Evolutionary conservation across 30 jellyfish, hydroid and myxozoan genomes (phyloP), one percentile per base, ranked within the genome.

Genomic region (Pseudorhiza aurosa): DNA sequence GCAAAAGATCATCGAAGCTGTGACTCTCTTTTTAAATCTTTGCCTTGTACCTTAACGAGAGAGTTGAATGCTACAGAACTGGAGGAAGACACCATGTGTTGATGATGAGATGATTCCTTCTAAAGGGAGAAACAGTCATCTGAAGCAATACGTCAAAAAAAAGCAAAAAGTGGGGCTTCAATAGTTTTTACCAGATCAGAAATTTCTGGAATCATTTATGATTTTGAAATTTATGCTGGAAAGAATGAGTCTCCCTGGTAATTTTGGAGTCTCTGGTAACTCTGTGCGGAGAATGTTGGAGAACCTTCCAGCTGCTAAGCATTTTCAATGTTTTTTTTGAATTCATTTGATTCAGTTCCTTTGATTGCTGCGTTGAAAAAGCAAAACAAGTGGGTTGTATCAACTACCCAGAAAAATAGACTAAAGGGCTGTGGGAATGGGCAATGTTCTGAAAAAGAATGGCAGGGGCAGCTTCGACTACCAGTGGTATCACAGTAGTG

Each of bases 381-480:
- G 33, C 68, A 78, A 19, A 55, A 37, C 14, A 42, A 40, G 7
- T 62, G 75, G 85, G 65, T 84, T 21, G 85, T 59, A 12, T 91
- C 70, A 36, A 87, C 95, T 9, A 69, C 68, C 55, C 89, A 82
- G 8, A 35, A 53, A 36, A 59, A 87, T 59, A 49, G 95, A 37
- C 35, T 78, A 47, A 39, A 35, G 35, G 97, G 74, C 22, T 58
- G 88, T 40, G 70, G 57, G 45, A 35, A n/a, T 28, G 4, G 90
- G 68, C 28, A 87, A 43, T 17, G 75, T 6, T 11, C 43, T 78
- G 79, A 80, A 59, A 45, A 36, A 79, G 31, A n/a, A 35, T 2
- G 95, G 95, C 6, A 58, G 95, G 45, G 97, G 87, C 9, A 50
- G 75, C 35, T 56, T 25, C 40, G 95, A 60, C 49, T 77, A 18